A percentile compares a stretch with the other conserved stretches of the same genome.
Conservation (phyloP, 2,797 vertebrate genomes). For the Sebastes baramenuke region DNA sequence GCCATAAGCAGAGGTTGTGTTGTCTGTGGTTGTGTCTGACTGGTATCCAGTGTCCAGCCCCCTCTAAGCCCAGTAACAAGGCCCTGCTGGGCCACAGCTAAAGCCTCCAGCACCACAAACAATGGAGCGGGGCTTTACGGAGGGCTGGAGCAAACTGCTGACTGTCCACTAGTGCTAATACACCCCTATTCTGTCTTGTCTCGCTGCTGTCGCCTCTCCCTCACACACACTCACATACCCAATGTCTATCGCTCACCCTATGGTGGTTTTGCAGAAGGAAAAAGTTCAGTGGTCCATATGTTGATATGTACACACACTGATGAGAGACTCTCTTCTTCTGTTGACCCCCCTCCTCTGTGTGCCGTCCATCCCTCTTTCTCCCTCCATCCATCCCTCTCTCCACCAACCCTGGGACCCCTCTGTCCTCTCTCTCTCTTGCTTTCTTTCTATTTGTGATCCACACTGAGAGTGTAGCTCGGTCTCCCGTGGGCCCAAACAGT, state of each 20-base stretch:
- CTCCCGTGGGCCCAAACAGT: conserved; percentile 40
- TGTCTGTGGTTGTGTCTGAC: conserved; percentile 65
- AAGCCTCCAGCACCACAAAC: conserved; percentile 74
- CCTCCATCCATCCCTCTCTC: conserved; percentile 28
- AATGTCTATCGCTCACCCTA: neutral
- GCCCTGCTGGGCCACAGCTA: conserved; percentile 67
- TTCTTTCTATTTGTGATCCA: conserved; percentile 32
- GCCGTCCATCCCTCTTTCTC: neutral
- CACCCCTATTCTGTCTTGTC: conserved; percentile 73
- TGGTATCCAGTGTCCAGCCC: conserved; percentile 68
- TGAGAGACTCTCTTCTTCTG: conserved; percentile 19
- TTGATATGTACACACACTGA: conserved; percentile 30
- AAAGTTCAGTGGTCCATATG: conserved; percentile 33
- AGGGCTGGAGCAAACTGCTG: conserved; percentile 82
- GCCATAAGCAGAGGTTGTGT: conserved; percentile 4
- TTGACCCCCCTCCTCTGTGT: conserved; percentile 1
- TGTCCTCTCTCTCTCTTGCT: conserved; percentile 12
- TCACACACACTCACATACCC: conserved; percentile 24
- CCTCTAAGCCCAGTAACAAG: conserved; percentile 83
- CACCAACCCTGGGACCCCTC: conserved; percentile 12
- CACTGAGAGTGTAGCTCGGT: conserved; percentile 35
- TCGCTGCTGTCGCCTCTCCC: conserved; percentile 53
- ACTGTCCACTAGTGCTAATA: conserved; percentile 78
- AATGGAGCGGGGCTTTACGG: conserved; percentile 80
- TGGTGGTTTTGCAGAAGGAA: conserved; percentile 20